These are phyloP conservation scores for Nemotelus pantherinus DNA, from an alignment of 2,888 invertebrate species.

Conservation along the genomic window DNA sequence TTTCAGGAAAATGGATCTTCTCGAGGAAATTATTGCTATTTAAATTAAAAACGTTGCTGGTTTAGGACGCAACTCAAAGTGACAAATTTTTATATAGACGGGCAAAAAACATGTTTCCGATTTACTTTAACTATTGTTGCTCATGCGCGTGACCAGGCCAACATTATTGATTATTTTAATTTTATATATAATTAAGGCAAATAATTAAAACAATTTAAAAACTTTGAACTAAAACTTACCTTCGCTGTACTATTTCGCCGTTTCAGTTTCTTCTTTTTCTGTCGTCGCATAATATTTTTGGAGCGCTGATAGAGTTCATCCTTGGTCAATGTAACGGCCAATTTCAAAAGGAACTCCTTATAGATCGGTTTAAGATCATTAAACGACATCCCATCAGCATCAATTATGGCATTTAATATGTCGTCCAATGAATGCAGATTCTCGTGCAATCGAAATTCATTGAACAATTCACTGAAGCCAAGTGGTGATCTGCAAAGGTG, in stretches of 20 bases:
- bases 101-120: too few species aligned
- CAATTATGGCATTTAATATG: constrained; percentile 87
- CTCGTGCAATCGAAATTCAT: constrained; percentile 87
- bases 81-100: too few species aligned
- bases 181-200: too few species aligned
- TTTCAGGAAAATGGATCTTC: too few species aligned
- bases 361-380: constrained; percentile 92
- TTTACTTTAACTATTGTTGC: too few species aligned
- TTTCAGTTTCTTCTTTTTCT: constrained; percentile 75
- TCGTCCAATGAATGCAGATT: constrained; percentile 89
- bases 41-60: too few species aligned
- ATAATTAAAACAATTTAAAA: too few species aligned
- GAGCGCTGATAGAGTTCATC: constrained; percentile 91
- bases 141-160: too few species aligned
- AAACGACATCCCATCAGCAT: constrained; percentile 92
- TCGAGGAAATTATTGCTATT: too few species aligned
- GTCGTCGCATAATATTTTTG: constrained; percentile 87
- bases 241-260: constrained; percentile 67
- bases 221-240: constrained; percentile 52
- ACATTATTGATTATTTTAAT: too few species aligned
- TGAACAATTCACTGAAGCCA: constrained; percentile 87
- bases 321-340: constrained; percentile 89
- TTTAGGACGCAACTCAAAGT: too few species aligned
- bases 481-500: constrained; percentile 75
- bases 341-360: constrained; percentile 86